phyloP scores from a whole-genome alignment of 2,113 vertebrate genomes.

The Mellivora capensis region DNA sequence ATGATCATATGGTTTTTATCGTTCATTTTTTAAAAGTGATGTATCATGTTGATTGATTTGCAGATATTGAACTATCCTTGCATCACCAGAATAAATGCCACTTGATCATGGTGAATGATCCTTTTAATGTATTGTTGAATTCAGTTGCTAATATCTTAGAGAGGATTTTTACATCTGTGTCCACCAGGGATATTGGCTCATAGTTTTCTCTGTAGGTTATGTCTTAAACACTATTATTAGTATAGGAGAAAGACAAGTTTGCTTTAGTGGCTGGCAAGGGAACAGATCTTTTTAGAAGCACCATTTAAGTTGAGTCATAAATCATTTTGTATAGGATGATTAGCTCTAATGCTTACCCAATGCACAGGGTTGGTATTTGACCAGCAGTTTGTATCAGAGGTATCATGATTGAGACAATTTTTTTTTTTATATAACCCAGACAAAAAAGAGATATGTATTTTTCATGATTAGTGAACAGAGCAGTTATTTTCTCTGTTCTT shows the following conservation, averaged over 20 bases:
- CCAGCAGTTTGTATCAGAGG: background rate
- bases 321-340: background rate
- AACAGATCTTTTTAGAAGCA: background rate
- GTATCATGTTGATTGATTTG: background rate
- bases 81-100: background rate
- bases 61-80: background rate
- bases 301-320: background rate
- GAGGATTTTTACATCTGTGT: background rate
- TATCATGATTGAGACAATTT: background rate
- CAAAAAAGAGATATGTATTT: conserved; percentile 31
- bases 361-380: conserved; percentile 12
- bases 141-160: background rate
- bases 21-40: background rate
- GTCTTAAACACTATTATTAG: background rate
- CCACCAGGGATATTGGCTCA: background rate
- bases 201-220: background rate
- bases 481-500: background rate
- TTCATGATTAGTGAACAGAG: conserved; percentile 47
- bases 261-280: background rate
- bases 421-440: background rate
- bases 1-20: background rate
- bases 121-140: background rate
- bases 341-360: conserved; percentile 41
- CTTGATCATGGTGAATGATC: background rate
- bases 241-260: conserved; percentile 27